Percentiles rank a stretch among this genome's conserved stretches.
Evolutionary conservation across 2,113 vertebrate species (phyloP).

Genomic region (Microtus pennsylvanicus): DNA sequence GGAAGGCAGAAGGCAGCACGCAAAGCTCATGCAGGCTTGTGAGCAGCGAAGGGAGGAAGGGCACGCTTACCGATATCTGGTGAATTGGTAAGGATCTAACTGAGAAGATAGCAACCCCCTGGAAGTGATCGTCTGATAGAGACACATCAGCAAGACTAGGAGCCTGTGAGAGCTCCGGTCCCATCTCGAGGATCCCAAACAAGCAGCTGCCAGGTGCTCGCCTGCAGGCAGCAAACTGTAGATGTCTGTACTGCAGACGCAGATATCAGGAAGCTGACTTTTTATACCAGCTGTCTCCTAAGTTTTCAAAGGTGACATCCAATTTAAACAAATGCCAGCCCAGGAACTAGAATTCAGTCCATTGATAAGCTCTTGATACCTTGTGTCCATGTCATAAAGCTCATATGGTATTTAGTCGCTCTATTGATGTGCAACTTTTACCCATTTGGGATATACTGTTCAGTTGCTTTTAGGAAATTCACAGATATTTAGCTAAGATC

Average conservation of each 20-base stretch:
- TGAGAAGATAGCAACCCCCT: background rate
- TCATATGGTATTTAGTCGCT: background rate
- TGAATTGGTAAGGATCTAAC: background rate
- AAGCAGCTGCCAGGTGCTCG: background rate
- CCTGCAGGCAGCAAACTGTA: background rate
- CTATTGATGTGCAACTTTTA: background rate
- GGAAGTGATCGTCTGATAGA: background rate
- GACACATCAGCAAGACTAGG: background rate
- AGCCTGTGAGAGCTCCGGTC: background rate
- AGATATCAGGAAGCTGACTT: background rate
- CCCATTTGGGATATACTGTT: background rate
- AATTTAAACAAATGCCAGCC: background rate
- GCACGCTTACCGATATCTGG: background rate
- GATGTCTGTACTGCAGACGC: background rate
- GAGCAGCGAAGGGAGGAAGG: background rate
- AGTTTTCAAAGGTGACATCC: background rate
- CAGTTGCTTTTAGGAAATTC: constrained; percentile 12
- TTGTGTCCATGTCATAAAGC: background rate
- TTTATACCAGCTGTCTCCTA: background rate
- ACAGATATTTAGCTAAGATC: background rate
- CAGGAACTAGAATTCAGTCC: background rate
- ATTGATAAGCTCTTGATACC: background rate
- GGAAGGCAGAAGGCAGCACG: background rate
- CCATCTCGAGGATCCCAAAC: background rate
- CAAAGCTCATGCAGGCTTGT: background rate